Conservation (phyloP, 2,888 invertebrate genomes). For the Sarcophaga rosellei region DNA sequence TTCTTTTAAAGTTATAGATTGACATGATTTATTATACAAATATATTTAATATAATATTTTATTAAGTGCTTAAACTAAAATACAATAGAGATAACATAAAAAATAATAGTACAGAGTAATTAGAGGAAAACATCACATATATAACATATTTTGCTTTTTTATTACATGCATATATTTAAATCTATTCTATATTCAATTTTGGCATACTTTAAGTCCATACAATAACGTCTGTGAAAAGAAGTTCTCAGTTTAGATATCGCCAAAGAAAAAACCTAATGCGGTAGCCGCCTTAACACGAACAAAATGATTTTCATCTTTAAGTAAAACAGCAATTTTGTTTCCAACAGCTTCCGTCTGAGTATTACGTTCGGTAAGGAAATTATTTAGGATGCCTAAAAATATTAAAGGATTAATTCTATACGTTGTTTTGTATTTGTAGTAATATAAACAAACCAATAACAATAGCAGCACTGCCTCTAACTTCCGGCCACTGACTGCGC, state of each 20-base stretch:
- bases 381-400: slow-evolving; percentile 77
- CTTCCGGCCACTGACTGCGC: slow-evolving; percentile 81
- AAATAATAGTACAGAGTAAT: slow-evolving; percentile 1
- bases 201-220: slow-evolving; percentile 46
- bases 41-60: slow-evolving; percentile 4
- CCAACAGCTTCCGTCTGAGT: slow-evolving; percentile 79
- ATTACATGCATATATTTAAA: background rate
- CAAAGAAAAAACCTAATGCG: slow-evolving; percentile 80
- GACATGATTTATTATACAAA: background rate
- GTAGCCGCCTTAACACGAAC: slow-evolving; percentile 80
- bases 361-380: slow-evolving; percentile 78
- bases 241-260: slow-evolving; percentile 74
- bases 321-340: slow-evolving; percentile 78
- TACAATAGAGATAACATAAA: slow-evolving; percentile 22
- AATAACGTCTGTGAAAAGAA: slow-evolving; percentile 8
- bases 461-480: slow-evolving; percentile 80
- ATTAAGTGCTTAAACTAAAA: slow-evolving; percentile 30
- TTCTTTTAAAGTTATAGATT: slow-evolving; percentile 21
- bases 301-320: slow-evolving; percentile 79
- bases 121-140: slow-evolving; percentile 23
- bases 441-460: slow-evolving; percentile 77
- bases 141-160: slow-evolving; percentile 17
- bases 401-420: background rate
- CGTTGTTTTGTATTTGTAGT: too few relatives aligned
- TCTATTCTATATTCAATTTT: slow-evolving; percentile 37